Evolutionary conservation across 2,888 invertebrate species (phyloP).

Genomic region (Lissonota sp.): DNA sequence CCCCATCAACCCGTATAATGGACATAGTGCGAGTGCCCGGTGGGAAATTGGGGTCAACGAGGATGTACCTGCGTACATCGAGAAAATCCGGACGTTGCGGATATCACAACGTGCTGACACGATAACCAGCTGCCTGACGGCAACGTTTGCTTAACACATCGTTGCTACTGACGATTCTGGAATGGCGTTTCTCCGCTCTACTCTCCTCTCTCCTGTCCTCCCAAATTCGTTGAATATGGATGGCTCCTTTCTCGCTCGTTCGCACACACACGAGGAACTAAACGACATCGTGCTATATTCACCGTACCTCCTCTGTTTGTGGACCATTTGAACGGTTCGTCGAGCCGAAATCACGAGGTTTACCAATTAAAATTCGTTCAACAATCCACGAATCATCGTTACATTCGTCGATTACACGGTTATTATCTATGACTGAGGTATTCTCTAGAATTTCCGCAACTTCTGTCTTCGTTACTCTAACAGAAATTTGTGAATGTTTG

Average conservation of each 20-base stretch:
- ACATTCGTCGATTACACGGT: conserved; percentile 62
- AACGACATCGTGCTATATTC: conserved; percentile 31
- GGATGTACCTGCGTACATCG: conserved; percentile 39
- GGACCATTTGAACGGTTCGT: conserved; percentile 78
- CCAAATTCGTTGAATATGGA: conserved; percentile 75
- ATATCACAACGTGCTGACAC: conserved; percentile 67
- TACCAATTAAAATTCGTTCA: conserved; percentile 81
- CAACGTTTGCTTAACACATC: conserved; percentile 65
- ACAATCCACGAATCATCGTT: conserved; percentile 64
- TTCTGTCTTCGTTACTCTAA: neutral
- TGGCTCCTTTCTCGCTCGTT: conserved; percentile 71
- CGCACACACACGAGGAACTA: conserved; percentile 43
- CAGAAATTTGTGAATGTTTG: too few relatives aligned
- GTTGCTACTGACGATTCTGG: conserved; percentile 41
- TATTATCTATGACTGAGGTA: conserved; percentile 11
- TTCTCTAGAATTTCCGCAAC: neutral
- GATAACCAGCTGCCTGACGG: conserved; percentile 63
- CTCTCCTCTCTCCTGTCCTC: conserved; percentile 35
- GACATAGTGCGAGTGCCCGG: conserved; percentile 48
- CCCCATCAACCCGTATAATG: conserved; percentile 62
- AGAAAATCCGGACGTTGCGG: conserved; percentile 64
- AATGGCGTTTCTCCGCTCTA: conserved; percentile 35
- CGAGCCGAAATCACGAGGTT: conserved; percentile 76
- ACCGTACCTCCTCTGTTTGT: conserved; percentile 70
- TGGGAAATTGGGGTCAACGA: conserved; percentile 24